Evolutionary conservation across 23 tunicate species (phyloP).

Genomic region (Oikopleura dioica): DNA sequence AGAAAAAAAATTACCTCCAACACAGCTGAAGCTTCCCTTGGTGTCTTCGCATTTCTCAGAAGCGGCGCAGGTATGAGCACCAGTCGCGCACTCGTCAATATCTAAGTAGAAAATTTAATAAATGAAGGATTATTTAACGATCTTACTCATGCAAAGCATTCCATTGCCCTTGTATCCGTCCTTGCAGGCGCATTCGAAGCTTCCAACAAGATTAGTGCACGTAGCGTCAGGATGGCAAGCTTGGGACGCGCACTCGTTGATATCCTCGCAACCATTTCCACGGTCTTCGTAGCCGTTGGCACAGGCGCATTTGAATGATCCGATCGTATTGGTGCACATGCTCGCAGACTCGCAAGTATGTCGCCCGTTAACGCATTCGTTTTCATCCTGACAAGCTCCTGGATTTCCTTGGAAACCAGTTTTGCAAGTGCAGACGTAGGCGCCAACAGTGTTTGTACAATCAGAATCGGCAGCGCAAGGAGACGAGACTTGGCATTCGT

Average conservation of each 20-base stretch:
- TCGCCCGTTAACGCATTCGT: background rate
- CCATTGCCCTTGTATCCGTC: constrained; percentile 7
- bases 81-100: background rate
- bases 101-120: background rate
- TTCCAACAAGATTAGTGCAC: background rate
- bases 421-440: constrained; percentile 27
- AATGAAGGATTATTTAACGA: background rate
- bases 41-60: constrained; percentile 3
- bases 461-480: background rate
- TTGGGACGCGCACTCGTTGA: background rate
- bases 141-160: constrained; percentile 7
- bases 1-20: background rate
- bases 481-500: background rate
- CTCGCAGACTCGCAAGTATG: background rate
- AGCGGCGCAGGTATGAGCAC: background rate
- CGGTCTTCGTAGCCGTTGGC: background rate
- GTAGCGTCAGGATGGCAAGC: constrained; percentile 2
- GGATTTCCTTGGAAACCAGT: constrained; percentile 29
- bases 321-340: background rate
- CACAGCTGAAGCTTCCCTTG: background rate
- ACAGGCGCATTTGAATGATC: background rate
- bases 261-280: background rate
- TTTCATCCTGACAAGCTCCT: background rate
- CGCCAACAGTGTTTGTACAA: background rate
- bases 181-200: background rate